A percentile compares a stretch with the other conserved stretches of the same genome.
phyloP scores from a whole-genome alignment of 2,888 invertebrate species.

The Steinernema scapterisci region DNA sequence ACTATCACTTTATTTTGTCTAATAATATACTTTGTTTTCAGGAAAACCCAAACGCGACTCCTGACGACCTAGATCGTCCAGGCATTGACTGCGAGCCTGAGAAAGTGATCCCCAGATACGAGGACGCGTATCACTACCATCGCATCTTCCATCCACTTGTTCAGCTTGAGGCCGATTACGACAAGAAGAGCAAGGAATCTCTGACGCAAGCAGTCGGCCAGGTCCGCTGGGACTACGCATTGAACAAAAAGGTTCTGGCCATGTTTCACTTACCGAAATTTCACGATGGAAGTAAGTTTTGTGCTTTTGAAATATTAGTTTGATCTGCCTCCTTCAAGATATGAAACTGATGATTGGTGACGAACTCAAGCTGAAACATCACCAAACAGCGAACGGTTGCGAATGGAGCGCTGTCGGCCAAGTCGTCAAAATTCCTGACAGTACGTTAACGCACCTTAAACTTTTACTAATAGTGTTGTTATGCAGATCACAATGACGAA shows the following conservation, averaged over 20 bases:
- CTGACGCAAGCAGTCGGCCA: slow-evolving; percentile 92
- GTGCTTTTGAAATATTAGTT: no score
- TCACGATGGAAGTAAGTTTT: slow-evolving; percentile 76
- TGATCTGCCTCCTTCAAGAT: slow-evolving; percentile 72
- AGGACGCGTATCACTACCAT: slow-evolving; percentile 98
- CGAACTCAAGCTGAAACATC: slow-evolving; percentile 83
- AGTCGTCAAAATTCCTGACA: slow-evolving; percentile 79
- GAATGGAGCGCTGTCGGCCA: slow-evolving; percentile 95
- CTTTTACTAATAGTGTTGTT: background rate
- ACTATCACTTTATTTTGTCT: background rate
- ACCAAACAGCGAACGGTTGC: slow-evolving; percentile 60
- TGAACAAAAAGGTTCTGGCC: slow-evolving; percentile 96
- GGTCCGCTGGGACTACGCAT: slow-evolving; percentile 96
- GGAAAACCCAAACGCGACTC: slow-evolving; percentile 94
- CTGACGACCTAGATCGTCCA: slow-evolving; percentile 96
- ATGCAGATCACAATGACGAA: slow-evolving; percentile 86
- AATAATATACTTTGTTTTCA: slow-evolving; percentile 46
- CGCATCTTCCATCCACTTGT: slow-evolving; percentile 96
- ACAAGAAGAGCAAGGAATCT: slow-evolving; percentile 88
- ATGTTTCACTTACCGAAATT: slow-evolving; percentile 96
- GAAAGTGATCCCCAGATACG: slow-evolving; percentile 81
- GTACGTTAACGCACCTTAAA: slow-evolving; percentile 65
- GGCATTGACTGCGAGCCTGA: slow-evolving; percentile 97
- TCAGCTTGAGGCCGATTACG: slow-evolving; percentile 96
- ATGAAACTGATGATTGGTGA: slow-evolving; percentile 99